These are phyloP conservation scores for Potamarius usumacintae DNA, from an alignment of 2,113 vertebrate genomes.

Conservation along the genomic window DNA sequence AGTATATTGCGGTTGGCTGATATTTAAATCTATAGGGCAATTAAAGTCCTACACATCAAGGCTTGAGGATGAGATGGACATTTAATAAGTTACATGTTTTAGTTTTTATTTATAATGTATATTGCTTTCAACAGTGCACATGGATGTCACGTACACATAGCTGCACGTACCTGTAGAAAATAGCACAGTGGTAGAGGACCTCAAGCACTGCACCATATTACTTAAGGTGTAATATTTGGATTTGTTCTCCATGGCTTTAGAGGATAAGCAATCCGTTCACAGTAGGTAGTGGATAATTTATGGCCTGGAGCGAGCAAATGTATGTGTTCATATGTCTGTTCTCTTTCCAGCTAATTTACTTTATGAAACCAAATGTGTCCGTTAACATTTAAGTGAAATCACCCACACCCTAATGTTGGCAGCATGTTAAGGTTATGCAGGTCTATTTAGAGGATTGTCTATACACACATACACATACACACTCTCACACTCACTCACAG, in stretches of 20 bases:
- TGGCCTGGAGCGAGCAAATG: constrained; percentile 34
- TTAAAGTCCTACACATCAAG: constrained; percentile 15
- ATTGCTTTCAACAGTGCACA: neutral
- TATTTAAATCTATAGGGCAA: neutral
- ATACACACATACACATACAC: constrained; percentile 38
- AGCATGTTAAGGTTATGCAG: constrained; percentile 55
- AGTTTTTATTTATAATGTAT: neutral
- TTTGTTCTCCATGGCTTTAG: constrained; percentile 14
- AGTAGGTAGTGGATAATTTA: constrained; percentile 40
- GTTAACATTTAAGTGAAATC: constrained; percentile 74
- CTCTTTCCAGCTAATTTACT: constrained; percentile 71
- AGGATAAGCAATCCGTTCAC: constrained; percentile 25
- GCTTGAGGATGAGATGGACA: neutral
- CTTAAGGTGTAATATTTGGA: constrained; percentile 35
- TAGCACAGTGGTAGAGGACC: neutral
- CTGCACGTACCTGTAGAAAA: neutral
- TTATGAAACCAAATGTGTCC: constrained; percentile 66
- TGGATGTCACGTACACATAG: neutral
- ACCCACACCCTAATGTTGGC: constrained; percentile 63
- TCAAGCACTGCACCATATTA: neutral
- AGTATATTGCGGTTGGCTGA: neutral
- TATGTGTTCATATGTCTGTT: constrained; percentile 67
- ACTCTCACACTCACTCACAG: constrained; percentile 29
- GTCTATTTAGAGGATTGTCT: constrained; percentile 47
- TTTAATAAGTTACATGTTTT: neutral